A percentile compares a stretch with the other conserved stretches of the same genome.
phyloP scores from a whole-genome alignment of 2,797 vertebrate genomes.

The Hylomyscus alleni region DNA sequence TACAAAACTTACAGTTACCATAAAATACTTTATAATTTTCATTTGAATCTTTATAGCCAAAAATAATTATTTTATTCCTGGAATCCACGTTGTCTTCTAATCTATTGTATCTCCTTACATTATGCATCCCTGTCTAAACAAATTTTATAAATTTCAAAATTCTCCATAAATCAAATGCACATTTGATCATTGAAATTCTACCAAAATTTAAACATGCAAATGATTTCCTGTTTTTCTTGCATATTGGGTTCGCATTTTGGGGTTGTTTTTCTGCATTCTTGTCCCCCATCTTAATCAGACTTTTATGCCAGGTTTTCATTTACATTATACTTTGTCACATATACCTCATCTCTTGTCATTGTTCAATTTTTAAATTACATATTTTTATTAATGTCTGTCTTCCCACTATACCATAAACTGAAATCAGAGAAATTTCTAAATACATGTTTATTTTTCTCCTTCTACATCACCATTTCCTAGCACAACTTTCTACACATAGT shows the following conservation, averaged over 20 bases:
- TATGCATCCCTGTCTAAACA: not conserved
- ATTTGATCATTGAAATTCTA: conserved; percentile 17
- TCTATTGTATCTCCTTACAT: conserved; percentile 42
- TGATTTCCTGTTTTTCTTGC: conserved; percentile 19
- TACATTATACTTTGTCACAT: not conserved
- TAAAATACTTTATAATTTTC: conserved; percentile 7
- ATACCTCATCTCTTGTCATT: not conserved
- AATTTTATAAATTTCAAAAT: conserved; percentile 47
- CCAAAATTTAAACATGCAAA: not conserved
- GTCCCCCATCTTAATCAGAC: not conserved
- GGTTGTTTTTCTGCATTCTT: conserved; percentile 7
- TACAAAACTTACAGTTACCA: conserved; percentile 2
- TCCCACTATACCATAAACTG: not conserved
- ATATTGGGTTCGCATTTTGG: not conserved
- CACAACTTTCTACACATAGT: not conserved
- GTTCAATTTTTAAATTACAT: conserved; percentile 16
- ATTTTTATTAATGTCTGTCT: conserved; percentile 13
- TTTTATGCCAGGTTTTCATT: not conserved
- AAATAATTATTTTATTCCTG: conserved; percentile 7
- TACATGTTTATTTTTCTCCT: not conserved
- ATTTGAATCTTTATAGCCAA: conserved; percentile 58
- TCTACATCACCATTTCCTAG: not conserved
- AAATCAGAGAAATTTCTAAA: not conserved
- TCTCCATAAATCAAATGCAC: conserved; percentile 51
- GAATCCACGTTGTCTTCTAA: conserved; percentile 22